These are phyloP conservation scores for Heliothis virescens DNA, from an alignment of 1,140 invertebrate genomes.

Conservation along the genomic window DNA sequence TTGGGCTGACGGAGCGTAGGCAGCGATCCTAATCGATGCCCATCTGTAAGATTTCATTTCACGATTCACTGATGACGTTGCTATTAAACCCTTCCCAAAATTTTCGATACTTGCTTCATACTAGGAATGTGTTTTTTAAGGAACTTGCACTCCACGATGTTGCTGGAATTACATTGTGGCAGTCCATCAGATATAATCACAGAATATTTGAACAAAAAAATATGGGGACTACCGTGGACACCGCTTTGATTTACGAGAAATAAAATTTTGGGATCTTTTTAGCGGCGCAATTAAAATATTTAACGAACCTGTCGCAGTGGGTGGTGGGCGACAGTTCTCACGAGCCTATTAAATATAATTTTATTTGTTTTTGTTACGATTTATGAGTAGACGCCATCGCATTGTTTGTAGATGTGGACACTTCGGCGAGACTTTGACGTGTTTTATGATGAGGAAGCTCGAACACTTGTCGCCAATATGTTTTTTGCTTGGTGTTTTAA, in stretches of 20 bases:
- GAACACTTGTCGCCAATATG: slow-evolving; percentile 49
- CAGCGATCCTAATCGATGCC: slow-evolving; percentile 78
- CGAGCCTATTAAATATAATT: slow-evolving; percentile 85
- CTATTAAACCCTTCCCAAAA: slow-evolving; percentile 44
- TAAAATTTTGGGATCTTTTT: slow-evolving; percentile 81
- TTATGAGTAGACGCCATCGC: slow-evolving; percentile 66
- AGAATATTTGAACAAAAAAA: slow-evolving; percentile 58
- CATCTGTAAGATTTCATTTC: slow-evolving; percentile 66
- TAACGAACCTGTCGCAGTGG: slow-evolving; percentile 80
- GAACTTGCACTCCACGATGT: slow-evolving; percentile 2
- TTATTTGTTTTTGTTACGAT: slow-evolving; percentile 78
- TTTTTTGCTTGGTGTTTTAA: slow-evolving; percentile 1
- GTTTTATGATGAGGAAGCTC: slow-evolving; percentile 66
- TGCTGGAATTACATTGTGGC: slow-evolving; percentile 27
- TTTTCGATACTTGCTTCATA: slow-evolving; percentile 27
- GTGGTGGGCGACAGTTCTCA: slow-evolving; percentile 85
- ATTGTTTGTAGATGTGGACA: slow-evolving; percentile 70
- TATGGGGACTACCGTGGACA: slow-evolving; percentile 75
- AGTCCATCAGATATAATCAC: slow-evolving; percentile 51
- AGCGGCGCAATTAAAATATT: slow-evolving; percentile 84
- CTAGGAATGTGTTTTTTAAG: slow-evolving; percentile 23
- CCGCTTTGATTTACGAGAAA: slow-evolving; percentile 80
- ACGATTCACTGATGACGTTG: slow-evolving; percentile 70
- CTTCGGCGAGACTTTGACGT: slow-evolving; percentile 65
- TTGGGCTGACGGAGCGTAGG: slow-evolving; percentile 77